phyloP scores from a whole-genome alignment of 2,888 invertebrate genomes.

The Tridacna crocea region DNA sequence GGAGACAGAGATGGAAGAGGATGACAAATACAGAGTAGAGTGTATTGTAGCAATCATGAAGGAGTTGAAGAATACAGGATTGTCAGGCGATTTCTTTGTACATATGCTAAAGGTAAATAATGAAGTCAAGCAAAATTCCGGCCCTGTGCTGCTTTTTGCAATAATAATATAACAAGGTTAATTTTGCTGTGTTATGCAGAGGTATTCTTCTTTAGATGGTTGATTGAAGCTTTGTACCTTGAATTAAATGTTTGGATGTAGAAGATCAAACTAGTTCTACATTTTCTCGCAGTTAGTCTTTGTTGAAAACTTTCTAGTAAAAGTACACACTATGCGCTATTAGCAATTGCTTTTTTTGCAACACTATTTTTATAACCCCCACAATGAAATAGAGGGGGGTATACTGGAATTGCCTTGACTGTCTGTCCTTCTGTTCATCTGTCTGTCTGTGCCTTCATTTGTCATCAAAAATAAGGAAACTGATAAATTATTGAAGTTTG shows the following conservation, averaged over 20 bases:
- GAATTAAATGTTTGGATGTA: too few species aligned
- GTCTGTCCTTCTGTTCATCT: not conserved
- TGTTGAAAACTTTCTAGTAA: too few species aligned
- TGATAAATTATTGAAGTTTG: not conserved
- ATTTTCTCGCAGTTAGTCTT: too few species aligned
- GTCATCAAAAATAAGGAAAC: not conserved
- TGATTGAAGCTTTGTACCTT: too few species aligned
- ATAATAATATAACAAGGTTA: too few species aligned
- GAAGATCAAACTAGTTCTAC: too few species aligned
- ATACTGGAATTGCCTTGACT: not conserved
- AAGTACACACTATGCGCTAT: too few species aligned
- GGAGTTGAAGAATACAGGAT: conserved; percentile 65
- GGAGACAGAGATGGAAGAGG: not conserved
- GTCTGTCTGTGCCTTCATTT: not conserved
- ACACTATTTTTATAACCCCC: not conserved
- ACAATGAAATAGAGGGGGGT: not conserved
- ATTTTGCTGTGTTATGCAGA: too few species aligned
- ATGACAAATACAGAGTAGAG: conserved; percentile 38
- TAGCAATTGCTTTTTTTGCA: too few species aligned
- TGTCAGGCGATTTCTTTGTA: conserved; percentile 77
- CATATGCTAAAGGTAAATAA: conserved; percentile 68
- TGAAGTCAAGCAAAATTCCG: too few species aligned
- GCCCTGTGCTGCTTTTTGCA: too few species aligned
- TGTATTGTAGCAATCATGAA: conserved; percentile 67
- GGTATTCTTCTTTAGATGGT: too few species aligned